These are phyloP conservation scores for Mesorhabditis belari DNA, from an alignment of 2,888 invertebrate species.

Conservation along the genomic window DNA sequence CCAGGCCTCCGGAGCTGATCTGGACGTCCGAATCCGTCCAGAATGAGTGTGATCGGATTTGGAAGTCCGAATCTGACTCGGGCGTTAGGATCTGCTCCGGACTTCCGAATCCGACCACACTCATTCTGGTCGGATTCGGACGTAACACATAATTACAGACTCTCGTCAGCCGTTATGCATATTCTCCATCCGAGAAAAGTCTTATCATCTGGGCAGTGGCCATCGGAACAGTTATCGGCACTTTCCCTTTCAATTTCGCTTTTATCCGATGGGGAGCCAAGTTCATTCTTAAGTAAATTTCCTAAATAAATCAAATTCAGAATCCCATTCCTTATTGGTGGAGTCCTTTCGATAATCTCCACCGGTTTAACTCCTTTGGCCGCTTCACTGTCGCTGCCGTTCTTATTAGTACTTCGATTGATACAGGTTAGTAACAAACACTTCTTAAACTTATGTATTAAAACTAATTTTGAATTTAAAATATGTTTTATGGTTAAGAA, in stretches of 20 bases:
- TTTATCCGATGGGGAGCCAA: constrained; percentile 38
- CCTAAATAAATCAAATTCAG: constrained; percentile 4
- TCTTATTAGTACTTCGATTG: constrained; percentile 22
- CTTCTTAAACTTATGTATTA: neutral
- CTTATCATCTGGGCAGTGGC: constrained; percentile 40
- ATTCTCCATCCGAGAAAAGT: constrained; percentile 30
- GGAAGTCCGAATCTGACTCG: too few relatives aligned
- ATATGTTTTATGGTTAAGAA: neutral
- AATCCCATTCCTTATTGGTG: constrained; percentile 33
- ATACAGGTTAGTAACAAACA: constrained; percentile 17
- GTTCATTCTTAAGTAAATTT: constrained; percentile 2
- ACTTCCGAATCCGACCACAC: too few relatives aligned
- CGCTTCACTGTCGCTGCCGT: constrained; percentile 16
- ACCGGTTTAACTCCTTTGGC: constrained; percentile 25
- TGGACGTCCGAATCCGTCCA: too few relatives aligned
- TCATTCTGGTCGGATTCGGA: too few relatives aligned
- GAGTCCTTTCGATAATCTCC: constrained; percentile 21
- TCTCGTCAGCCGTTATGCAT: constrained; percentile 25
- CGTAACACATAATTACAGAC: constrained; percentile 21
- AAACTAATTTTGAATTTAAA: neutral
- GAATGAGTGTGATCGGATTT: too few relatives aligned
- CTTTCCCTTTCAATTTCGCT: constrained; percentile 37
- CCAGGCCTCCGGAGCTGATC: too few relatives aligned
- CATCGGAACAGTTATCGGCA: constrained; percentile 37
- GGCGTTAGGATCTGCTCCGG: too few relatives aligned